A percentile compares a stretch with the other conserved stretches of the same genome.
These are phyloP conservation scores for Parotocinclus haroldoi DNA, from an alignment of 2,797 vertebrate genomes.

Conservation along the genomic window DNA sequence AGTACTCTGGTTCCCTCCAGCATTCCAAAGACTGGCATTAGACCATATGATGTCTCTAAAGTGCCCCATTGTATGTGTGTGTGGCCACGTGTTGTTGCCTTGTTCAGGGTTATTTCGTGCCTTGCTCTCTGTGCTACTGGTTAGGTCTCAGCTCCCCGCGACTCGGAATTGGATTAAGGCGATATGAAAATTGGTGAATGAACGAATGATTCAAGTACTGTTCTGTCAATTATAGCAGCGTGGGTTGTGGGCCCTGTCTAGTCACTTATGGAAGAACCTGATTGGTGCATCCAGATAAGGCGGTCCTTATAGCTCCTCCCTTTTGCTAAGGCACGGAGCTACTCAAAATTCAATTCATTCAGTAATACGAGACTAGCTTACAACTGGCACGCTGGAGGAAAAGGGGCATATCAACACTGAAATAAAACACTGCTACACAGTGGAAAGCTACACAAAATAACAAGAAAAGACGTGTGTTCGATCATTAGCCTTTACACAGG, in stretches of 20 bases:
- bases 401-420: neutral
- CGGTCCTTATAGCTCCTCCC: neutral
- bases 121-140: too few species aligned
- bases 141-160: too few species aligned
- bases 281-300: neutral
- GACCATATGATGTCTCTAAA: too few species aligned
- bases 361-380: neutral
- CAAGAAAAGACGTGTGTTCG: slow-evolving; percentile 1
- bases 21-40: too few species aligned
- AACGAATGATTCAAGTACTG: too few species aligned
- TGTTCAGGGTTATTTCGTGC: too few species aligned
- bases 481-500: neutral
- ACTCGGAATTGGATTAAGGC: too few species aligned
- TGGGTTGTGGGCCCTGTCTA: neutral
- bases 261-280: neutral
- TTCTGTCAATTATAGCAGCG: too few species aligned
- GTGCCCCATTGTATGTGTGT: too few species aligned
- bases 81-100: too few species aligned
- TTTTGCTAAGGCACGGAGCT: neutral
- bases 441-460: neutral
- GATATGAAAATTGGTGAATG: too few species aligned
- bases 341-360: slow-evolving; percentile 3
- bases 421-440: neutral
- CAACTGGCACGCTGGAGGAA: neutral
- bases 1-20: too few species aligned